These are phyloP conservation scores for Opisthocomus hoazin DNA, from an alignment of 2,113 vertebrate species.

Conservation along the genomic window DNA sequence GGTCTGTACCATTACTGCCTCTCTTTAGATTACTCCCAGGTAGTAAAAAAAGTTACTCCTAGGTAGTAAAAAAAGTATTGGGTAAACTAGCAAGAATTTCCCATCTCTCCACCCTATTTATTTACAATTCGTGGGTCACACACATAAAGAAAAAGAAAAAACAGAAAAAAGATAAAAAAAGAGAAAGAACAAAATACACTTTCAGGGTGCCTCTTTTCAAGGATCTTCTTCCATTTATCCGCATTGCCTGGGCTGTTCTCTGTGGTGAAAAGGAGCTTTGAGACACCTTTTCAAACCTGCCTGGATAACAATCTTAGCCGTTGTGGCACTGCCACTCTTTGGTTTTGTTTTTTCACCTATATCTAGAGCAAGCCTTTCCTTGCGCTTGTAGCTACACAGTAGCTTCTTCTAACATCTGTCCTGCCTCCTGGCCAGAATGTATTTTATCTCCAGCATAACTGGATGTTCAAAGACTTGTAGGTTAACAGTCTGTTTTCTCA, in stretches of 20 bases:
- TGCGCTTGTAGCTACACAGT: accelerated
- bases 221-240: neutral
- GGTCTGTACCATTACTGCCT: neutral
- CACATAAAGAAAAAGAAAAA: too few relatives aligned
- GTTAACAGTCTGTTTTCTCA: neutral
- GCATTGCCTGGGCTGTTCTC: neutral
- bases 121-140: neutral
- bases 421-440: neutral
- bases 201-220: neutral
- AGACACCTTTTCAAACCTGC: neutral
- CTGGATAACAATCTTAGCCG: neutral
- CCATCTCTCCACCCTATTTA: neutral
- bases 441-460: neutral
- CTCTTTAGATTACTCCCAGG: neutral
- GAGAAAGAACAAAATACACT: neutral
- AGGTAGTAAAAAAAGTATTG: too few relatives aligned
- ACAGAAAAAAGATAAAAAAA: neutral
- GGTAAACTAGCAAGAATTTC: neutral
- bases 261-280: neutral
- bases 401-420: neutral
- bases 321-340: neutral
- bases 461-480: neutral
- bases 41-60: too few relatives aligned
- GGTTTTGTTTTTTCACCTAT: neutral
- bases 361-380: neutral